Evolutionary conservation across 2,888 invertebrate species (phyloP).

Genomic region (Andrena minutula): DNA sequence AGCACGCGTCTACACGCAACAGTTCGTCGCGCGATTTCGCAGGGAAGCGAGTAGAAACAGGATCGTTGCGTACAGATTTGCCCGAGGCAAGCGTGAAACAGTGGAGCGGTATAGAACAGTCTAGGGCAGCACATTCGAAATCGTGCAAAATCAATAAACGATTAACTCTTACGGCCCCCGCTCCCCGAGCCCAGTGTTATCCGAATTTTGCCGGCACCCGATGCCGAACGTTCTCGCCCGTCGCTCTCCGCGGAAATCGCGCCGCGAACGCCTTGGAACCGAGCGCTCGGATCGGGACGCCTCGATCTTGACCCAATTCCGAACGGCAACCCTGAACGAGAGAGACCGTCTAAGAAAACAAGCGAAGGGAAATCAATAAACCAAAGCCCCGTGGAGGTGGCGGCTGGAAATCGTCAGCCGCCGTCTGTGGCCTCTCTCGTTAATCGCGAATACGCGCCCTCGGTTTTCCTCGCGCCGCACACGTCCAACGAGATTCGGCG

Average conservation of each 20-base stretch:
- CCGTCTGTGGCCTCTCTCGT: not conserved
- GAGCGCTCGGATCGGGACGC: not conserved
- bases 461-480: slow-evolving; percentile 2
- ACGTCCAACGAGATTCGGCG: slow-evolving; percentile 35
- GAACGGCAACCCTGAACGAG: slow-evolving; percentile 12
- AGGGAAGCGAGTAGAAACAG: not conserved
- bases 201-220: not conserved
- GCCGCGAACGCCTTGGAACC: not conserved
- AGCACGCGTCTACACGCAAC: not conserved
- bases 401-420: slow-evolving; percentile 10
- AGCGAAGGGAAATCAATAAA: slow-evolving; percentile 47
- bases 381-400: slow-evolving; percentile 26
- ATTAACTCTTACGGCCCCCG: slow-evolving; percentile 34
- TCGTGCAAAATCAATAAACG: slow-evolving; percentile 52
- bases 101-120: slow-evolving; percentile 4
- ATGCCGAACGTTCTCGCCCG: too few relatives aligned
- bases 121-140: slow-evolving; percentile 45
- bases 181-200: not conserved
- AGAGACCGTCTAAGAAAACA: slow-evolving; percentile 36
- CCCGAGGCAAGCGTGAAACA: slow-evolving; percentile 5
- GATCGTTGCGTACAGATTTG: not conserved
- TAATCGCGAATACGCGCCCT: slow-evolving; percentile 20
- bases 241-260: too few relatives aligned
- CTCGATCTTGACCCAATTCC: slow-evolving; percentile 26
- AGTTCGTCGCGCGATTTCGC: not conserved